Evolutionary conservation across 2,113 vertebrate genomes (phyloP), one percentile per base, ranked within the genome.

Genomic region (Andinoacara biseriatus): DNA sequence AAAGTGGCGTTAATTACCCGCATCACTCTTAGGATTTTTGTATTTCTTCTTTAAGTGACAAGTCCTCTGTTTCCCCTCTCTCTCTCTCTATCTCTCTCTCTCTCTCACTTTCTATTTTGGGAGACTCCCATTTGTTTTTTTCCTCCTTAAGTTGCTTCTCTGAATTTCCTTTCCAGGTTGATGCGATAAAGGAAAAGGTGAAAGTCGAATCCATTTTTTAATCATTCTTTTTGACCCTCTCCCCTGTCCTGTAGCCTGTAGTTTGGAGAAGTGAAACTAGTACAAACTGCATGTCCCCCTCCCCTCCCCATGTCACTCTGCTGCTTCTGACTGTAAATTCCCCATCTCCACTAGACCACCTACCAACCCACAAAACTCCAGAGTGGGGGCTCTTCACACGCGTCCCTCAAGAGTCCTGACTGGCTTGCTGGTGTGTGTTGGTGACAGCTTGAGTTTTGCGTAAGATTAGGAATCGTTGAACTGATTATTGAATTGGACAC

Each of bases 141-240:
- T 89, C 88, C 80, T 92, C 90, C 87, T 94, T 91, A 95, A 93
- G 93, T 95, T 95, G 91, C 94, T 83, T 95, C 97, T 99, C 97
- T 96, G 98, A 98, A 99, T 98, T 99, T 99, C 97, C 98, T 97
- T 99, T 99, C 96, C 98, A 99, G 98, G 98, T 99, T 99, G 98
- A 99, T 99, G 97, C 97, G 96, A 99, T 99, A 98, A 99, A 99
- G 97, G 98, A 99, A 99, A 99, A 99, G 98, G 98, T 99, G 98
- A 99, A 98, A 97, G 97, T 97, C 96, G 96, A 97, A 97, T 98
- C 93, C 97, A 96, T 95, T 96, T 98, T 97, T 97, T 96, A 97
- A 90, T 92, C 88, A 83, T 92, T 93, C 89, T 96, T 98, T 97
- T 94, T 93, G 89, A 93, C 85, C 92, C 78, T 77, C 57, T 43